A percentile compares a stretch with the other conserved stretches of the same genome.
phyloP scores from a whole-genome alignment of 2,888 invertebrate genomes.

The Arrhopalites spinosus region DNA sequence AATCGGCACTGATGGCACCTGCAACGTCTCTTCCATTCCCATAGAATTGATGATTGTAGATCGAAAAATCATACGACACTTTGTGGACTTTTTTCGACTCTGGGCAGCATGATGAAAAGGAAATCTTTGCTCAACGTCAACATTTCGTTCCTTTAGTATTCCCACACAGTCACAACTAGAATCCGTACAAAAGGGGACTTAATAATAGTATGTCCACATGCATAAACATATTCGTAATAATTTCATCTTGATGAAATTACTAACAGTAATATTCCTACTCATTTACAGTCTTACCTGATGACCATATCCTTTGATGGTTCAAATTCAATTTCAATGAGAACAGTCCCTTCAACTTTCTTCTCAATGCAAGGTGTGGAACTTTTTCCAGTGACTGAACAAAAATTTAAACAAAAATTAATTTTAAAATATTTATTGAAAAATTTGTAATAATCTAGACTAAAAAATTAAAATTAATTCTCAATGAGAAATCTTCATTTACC shows the following conservation, averaged over 20 bases:
- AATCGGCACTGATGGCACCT: constrained; percentile 87
- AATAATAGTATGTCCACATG: no score
- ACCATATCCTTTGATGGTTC: constrained; percentile 89
- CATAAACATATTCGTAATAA: not conserved
- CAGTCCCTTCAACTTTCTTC: constrained; percentile 90
- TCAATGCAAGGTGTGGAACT: constrained; percentile 92
- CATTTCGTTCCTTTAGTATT: constrained; percentile 91
- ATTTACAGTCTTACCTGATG: constrained; percentile 66
- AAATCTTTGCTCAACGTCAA: constrained; percentile 90
- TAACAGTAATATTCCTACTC: not conserved
- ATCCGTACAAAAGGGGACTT: no score
- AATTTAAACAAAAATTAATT: no score
- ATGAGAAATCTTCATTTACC: constrained; percentile 13
- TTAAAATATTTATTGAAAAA: no score
- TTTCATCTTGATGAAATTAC: not conserved
- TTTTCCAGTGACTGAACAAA: constrained; percentile 81
- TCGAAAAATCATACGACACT: constrained; percentile 93
- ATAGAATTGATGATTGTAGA: constrained; percentile 78
- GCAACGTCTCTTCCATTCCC: constrained; percentile 79
- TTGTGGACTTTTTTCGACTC: constrained; percentile 80
- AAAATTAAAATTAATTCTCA: no score
- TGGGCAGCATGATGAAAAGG: constrained; percentile 73
- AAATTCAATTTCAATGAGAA: constrained; percentile 88
- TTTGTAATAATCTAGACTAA: no score
- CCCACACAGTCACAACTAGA: constrained; percentile 91